Evolutionary conservation across 2,888 invertebrate genomes (phyloP).

Genomic region (Hydriomena furcata): DNA sequence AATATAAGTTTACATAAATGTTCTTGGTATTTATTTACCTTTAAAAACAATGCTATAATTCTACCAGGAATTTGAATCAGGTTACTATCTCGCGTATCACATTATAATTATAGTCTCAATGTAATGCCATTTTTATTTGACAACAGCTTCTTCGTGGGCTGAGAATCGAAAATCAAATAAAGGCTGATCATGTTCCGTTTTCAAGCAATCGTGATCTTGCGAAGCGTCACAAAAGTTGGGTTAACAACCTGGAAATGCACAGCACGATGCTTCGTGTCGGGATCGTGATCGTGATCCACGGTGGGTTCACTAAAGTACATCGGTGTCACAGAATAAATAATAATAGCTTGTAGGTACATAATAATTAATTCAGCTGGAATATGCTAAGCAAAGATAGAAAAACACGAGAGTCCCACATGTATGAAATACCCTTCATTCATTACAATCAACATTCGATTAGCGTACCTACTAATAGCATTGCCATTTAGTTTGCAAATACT

Average conservation of each 20-base stretch:
- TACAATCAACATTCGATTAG: no score
- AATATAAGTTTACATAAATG: constrained; percentile 28
- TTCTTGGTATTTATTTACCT: constrained; percentile 16
- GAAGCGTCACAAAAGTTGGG: constrained; percentile 39
- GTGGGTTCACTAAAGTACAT: constrained; percentile 7
- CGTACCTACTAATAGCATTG: no score
- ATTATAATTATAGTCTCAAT: not conserved
- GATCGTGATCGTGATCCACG: constrained; percentile 57
- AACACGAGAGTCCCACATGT: no score
- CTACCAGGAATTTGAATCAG: constrained; percentile 7
- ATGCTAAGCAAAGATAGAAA: no score
- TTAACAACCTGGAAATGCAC: constrained; percentile 46
- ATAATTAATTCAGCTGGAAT: no score
- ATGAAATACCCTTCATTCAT: no score
- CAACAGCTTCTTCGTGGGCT: not conserved
- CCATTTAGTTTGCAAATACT: no score
- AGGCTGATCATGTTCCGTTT: not conserved
- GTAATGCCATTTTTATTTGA: no score
- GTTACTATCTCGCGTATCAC: not conserved
- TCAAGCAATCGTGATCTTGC: constrained; percentile 18
- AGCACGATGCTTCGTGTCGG: constrained; percentile 39
- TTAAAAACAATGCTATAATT: constrained; percentile 12
- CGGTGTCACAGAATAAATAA: not conserved
- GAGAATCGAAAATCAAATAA: no score
- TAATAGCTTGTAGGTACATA: no score